These are phyloP conservation scores for Stegana nigrithorax DNA, from an alignment of 2,888 invertebrate species.

Conservation along the genomic window DNA sequence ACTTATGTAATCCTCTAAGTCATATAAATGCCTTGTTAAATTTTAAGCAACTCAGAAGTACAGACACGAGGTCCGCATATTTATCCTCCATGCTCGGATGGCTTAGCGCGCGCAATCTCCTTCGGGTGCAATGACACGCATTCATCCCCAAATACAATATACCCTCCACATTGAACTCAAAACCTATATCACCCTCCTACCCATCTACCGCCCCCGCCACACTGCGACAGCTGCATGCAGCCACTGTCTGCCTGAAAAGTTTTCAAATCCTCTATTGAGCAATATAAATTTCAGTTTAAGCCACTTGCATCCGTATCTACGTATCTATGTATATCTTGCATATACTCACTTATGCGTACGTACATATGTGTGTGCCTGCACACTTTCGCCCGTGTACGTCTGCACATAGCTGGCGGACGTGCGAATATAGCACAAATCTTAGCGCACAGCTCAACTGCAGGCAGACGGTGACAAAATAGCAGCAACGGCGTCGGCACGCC, in stretches of 20 bases:
- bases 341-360: no score
- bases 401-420: not conserved
- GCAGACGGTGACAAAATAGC: not conserved
- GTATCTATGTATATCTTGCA: no score
- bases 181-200: not conserved
- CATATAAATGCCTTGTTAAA: constrained; percentile 4
- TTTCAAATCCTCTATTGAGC: constrained; percentile 16
- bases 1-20: not conserved
- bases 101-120: not conserved
- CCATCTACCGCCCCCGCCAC: constrained; percentile 4
- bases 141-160: not conserved
- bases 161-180: not conserved
- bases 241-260: not conserved
- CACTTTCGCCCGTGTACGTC: not conserved
- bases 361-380: no score
- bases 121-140: constrained; percentile 9
- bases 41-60: not conserved
- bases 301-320: no score
- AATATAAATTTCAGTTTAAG: constrained; percentile 18
- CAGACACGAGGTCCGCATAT: not conserved
- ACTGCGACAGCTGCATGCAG: not conserved
- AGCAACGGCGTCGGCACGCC: not conserved
- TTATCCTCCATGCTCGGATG: not conserved
- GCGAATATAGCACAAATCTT: not conserved
- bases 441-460: not conserved